Evolutionary conservation across 53 echinoderm and acorn worm species (phyloP).

Genomic region (Arbacia lixula): DNA sequence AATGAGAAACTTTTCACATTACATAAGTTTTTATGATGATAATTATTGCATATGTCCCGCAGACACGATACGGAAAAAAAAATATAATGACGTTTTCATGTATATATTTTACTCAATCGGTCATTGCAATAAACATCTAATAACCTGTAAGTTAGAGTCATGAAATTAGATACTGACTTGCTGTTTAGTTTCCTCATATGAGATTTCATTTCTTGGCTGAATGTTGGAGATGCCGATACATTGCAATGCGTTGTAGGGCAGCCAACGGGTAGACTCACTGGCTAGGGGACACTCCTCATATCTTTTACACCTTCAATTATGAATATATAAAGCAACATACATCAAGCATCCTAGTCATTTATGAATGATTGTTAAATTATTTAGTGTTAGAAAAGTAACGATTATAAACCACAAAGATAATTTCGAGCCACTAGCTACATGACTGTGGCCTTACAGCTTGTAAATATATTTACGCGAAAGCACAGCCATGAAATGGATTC

Average conservation of each 20-base stretch:
- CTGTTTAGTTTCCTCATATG: slow-evolving; percentile 13
- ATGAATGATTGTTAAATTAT: no score
- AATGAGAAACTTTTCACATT: no score
- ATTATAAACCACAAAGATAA: no score
- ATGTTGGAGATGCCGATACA: slow-evolving; percentile 69
- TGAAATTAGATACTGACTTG: neutral
- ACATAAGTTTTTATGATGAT: no score
- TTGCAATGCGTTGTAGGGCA: slow-evolving; percentile 71
- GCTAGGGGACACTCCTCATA: slow-evolving; percentile 60
- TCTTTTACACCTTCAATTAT: slow-evolving; percentile 61
- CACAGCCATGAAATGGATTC: no score
- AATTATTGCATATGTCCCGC: no score
- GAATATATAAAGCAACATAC: neutral
- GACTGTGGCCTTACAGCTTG: no score
- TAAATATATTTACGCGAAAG: no score
- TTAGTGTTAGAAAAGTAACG: no score
- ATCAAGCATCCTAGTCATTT: no score
- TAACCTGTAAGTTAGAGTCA: neutral
- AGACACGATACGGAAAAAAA: neutral
- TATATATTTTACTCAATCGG: neutral
- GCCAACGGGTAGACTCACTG: slow-evolving; percentile 67
- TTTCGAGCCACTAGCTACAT: no score
- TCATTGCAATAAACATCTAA: neutral
- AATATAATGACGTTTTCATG: no score
- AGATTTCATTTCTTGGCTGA: neutral